These are phyloP conservation scores for Epinotia brunnichana DNA, from an alignment of 2,888 invertebrate genomes.

Conservation along the genomic window DNA sequence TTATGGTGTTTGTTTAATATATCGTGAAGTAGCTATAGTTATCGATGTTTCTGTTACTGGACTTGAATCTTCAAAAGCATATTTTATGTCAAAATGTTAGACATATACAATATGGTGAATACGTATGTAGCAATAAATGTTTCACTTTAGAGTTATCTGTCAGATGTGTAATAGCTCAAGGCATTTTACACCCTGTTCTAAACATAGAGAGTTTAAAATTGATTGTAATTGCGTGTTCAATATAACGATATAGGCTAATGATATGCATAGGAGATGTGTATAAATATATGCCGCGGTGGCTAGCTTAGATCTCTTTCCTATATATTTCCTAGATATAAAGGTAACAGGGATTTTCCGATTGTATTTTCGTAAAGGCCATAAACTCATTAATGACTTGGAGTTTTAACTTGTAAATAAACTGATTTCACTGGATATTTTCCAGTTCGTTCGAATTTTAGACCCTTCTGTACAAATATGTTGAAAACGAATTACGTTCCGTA, in stretches of 20 bases:
- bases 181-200: slow-evolving; percentile 27
- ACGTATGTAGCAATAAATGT: slow-evolving; percentile 17
- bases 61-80: neutral
- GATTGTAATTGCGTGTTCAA: slow-evolving; percentile 51
- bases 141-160: neutral
- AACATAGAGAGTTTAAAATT: slow-evolving; percentile 17
- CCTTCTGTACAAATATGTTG: neutral
- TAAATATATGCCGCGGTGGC: slow-evolving; percentile 65
- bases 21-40: neutral
- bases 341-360: slow-evolving; percentile 58
- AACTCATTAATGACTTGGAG: neutral
- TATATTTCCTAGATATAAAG: slow-evolving; percentile 75
- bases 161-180: slow-evolving; percentile 1
- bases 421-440: neutral
- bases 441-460: neutral
- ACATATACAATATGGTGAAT: neutral
- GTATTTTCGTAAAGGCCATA: slow-evolving; percentile 23
- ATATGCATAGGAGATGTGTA: slow-evolving; percentile 72
- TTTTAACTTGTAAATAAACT: neutral
- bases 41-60: slow-evolving; percentile 4
- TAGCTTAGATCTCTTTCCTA: slow-evolving; percentile 67
- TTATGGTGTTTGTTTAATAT: slow-evolving; percentile 1
- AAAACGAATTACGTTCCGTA: too few relatives aligned
- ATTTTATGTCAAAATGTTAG: neutral
- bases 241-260: slow-evolving; percentile 64